These are phyloP conservation scores for Erebia ligea DNA, from an alignment of 2,888 invertebrate species.

Conservation along the genomic window DNA sequence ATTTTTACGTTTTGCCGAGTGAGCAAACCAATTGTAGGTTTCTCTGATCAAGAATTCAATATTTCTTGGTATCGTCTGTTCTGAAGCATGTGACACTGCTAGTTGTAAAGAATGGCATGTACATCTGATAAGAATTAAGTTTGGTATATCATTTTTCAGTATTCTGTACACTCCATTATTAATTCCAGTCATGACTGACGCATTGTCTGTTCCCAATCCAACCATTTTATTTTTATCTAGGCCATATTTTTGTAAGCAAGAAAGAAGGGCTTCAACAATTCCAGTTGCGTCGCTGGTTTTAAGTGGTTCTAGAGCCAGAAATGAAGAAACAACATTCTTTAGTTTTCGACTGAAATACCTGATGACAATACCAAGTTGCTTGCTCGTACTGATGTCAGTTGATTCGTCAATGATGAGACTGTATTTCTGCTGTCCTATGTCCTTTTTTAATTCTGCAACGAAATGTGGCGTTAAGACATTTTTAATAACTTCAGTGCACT, in stretches of 20 bases:
- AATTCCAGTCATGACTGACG: conserved; percentile 51
- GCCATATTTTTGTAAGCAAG: background rate
- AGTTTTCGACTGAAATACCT: conserved; percentile 38
- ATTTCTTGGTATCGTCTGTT: conserved; percentile 48
- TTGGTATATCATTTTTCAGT: conserved; percentile 43
- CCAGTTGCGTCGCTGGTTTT: background rate
- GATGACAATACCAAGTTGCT: conserved; percentile 35
- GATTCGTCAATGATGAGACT: conserved; percentile 42
- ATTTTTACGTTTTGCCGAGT: conserved; percentile 43
- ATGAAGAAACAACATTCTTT: conserved; percentile 16
- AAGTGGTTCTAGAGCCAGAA: background rate
- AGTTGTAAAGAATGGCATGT: conserved; percentile 49
- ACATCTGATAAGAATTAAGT: conserved; percentile 46
- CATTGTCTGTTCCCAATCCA: conserved; percentile 53
- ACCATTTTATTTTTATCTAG: conserved; percentile 42
- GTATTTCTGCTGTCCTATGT: conserved; percentile 35
- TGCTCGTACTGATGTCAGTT: conserved; percentile 33
- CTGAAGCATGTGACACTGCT: conserved; percentile 48
- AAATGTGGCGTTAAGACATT: conserved; percentile 40
- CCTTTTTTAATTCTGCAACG: conserved; percentile 21
- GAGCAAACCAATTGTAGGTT: conserved; percentile 50
- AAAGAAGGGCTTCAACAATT: background rate
- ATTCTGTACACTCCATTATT: conserved; percentile 48
- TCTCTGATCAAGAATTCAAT: conserved; percentile 50
- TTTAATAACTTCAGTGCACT: conserved; percentile 41